phyloP scores from a whole-genome alignment of 2,888 invertebrate species.

The Rhingia campestris region DNA sequence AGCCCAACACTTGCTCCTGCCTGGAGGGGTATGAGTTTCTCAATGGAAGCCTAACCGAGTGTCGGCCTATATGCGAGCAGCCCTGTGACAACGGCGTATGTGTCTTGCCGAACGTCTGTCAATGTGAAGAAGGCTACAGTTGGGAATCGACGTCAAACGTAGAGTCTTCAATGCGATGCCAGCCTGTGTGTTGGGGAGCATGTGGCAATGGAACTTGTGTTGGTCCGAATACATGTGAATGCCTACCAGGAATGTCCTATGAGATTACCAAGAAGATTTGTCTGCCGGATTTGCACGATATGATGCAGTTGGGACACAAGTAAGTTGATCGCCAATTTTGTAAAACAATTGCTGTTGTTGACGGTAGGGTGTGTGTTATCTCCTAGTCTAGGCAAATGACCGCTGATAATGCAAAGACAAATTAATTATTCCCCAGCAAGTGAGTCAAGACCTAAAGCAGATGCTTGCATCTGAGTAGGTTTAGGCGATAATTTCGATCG shows the following conservation, averaged over 20 bases:
- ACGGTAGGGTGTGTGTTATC: constrained; percentile 19
- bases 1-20: constrained; percentile 85
- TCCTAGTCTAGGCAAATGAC: background rate
- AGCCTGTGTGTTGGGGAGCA: constrained; percentile 75
- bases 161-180: constrained; percentile 71
- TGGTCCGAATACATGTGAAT: constrained; percentile 73
- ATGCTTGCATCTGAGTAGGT: background rate
- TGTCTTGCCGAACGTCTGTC: constrained; percentile 82
- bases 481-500: too few species aligned
- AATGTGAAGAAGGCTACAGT: constrained; percentile 83
- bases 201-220: constrained; percentile 76
- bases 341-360: constrained; percentile 3
- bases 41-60: constrained; percentile 78
- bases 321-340: constrained; percentile 54
- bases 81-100: constrained; percentile 80
- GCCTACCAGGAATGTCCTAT: constrained; percentile 71
- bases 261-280: constrained; percentile 74
- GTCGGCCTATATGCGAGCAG: constrained; percentile 78
- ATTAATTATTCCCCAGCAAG: background rate
- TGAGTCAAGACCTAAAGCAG: background rate
- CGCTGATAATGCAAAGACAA: constrained; percentile 7
- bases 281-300: constrained; percentile 42
- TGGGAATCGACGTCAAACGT: constrained; percentile 66
- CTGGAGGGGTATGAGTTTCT: constrained; percentile 80
- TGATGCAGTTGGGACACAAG: constrained; percentile 66